Percentiles rank a stretch among this genome's conserved stretches.
Evolutionary conservation across 2,888 invertebrate genomes (phyloP).

Genomic region (Adelognathus sp.): DNA sequence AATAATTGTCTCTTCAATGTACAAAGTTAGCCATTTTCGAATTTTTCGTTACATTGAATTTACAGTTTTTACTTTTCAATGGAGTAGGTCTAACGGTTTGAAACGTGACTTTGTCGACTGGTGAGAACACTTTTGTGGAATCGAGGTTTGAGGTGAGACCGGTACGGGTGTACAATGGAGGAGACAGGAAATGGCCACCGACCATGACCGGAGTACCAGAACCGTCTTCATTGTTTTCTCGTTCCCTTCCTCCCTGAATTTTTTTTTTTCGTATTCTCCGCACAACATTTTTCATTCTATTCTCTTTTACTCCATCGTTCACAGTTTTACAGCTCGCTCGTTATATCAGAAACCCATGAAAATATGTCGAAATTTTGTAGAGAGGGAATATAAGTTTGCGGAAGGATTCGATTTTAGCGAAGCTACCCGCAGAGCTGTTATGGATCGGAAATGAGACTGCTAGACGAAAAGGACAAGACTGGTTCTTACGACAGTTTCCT

Average conservation of each 20-base stretch:
- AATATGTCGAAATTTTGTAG: background rate
- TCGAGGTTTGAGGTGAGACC: conserved; percentile 8
- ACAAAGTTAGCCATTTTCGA: too few species aligned
- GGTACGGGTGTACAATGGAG: conserved; percentile 48
- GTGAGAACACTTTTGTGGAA: conserved; percentile 14
- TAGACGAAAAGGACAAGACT: conserved; percentile 3
- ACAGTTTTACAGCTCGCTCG: background rate
- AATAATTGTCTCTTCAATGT: too few species aligned
- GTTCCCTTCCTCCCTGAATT: background rate
- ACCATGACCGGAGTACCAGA: conserved; percentile 56
- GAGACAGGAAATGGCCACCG: conserved; percentile 57
- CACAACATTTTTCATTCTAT: background rate
- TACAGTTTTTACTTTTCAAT: too few species aligned
- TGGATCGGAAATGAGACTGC: background rate
- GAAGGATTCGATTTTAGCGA: background rate
- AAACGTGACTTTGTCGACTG: background rate
- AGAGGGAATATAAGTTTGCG: background rate
- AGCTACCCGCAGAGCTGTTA: background rate
- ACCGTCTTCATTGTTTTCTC: conserved; percentile 48
- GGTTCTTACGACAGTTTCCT: conserved; percentile 32
- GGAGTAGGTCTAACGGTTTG: background rate
- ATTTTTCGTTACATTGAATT: too few species aligned
- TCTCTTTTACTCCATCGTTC: background rate
- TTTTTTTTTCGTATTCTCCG: background rate
- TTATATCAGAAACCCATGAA: background rate